Evolutionary conservation across 1,140 invertebrate species (phyloP), one percentile per base, ranked within the genome.

Genomic region (Pachyrhynchus sulphureomaculatus): DNA sequence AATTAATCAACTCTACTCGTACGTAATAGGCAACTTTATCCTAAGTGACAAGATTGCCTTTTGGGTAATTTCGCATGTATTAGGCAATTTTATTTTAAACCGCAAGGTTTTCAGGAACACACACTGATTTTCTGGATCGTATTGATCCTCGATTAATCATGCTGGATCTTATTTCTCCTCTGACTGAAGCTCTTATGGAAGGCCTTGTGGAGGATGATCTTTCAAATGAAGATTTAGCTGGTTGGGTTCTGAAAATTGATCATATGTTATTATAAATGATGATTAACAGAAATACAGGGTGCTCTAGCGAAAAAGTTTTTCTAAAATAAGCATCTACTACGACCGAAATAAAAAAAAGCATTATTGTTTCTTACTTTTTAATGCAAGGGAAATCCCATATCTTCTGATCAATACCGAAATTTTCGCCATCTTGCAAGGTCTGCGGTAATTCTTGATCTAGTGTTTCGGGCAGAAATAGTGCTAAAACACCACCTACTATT

Each of bases 401-500:
- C 66, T 80, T 83, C 70, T 92, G 90, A 55, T 89, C 81, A 37
- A 81, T 85, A 26, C 91, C 91, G 70, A 93, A 94, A 64, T 89
- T 82, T 78, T 94, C 91, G 6, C 90, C 91, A 71, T 94, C 91
- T 52, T 85, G 83, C 0, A 94, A 72, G 0, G 90, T 91, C 70
- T 92, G 89, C 0, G 92, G 91, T 51, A 93, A 77, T 65, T 91
- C 90, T 37, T 89, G 85, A 67, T 89, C 84, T 62, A 92, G 78
- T 0, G 92, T 94, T 78, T 95, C 92, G 0, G 92, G 91, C 4
- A 95, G 76, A 51, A 91, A 84, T 0, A 93, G 79, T 15, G 87
- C 83, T 1, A 93, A 69, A 0, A 87, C 39, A 8, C 89, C 92
- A 0, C 88, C 90, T 0, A 84, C 1, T 2, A 93, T 81, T 0